A percentile compares a stretch with the other conserved stretches of the same genome.
Conservation (phyloP, 2,888 invertebrate genomes). For the Cryptocephalus primarius region DNA sequence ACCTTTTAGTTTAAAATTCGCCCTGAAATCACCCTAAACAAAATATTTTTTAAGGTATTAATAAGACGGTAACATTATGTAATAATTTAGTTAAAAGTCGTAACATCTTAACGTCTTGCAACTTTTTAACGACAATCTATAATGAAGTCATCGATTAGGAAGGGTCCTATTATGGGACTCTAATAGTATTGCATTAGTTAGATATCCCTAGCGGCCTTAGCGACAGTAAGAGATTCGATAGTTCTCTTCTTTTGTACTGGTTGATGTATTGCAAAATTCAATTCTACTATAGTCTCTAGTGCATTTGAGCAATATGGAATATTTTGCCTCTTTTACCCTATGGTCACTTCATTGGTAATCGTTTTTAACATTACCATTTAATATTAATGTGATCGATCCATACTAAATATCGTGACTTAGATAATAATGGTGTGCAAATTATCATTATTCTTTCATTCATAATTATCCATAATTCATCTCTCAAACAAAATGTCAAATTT, state of each 20-base stretch:
- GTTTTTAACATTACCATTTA: too few species aligned
- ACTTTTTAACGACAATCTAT: too few species aligned
- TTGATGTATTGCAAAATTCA: conserved; percentile 4
- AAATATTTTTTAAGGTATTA: too few species aligned
- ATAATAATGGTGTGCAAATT: conserved; percentile 4
- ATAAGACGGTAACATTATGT: too few species aligned
- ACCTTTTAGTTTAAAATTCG: too few species aligned
- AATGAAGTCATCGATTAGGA: too few species aligned
- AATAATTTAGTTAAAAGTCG: too few species aligned
- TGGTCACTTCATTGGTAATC: conserved; percentile 7
- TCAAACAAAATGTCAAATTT: conserved; percentile 4
- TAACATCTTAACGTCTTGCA: too few species aligned
- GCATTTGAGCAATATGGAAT: conserved; percentile 7
- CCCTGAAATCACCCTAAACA: too few species aligned
- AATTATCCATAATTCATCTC: conserved; percentile 8
- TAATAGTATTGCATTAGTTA: conserved; percentile 5
- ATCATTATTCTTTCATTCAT: too few species aligned
- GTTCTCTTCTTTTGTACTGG: conserved; percentile 6
- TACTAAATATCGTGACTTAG: conserved; percentile 8
- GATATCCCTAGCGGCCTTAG: conserved; percentile 5
- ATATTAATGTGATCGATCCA: conserved; percentile 3
- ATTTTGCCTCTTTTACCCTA: conserved; percentile 11
- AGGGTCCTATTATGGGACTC: too few species aligned
- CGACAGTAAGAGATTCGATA: conserved; percentile 6
- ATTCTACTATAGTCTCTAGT: conserved; percentile 9